Percentiles rank a stretch among this genome's conserved stretches.
Conservation (phyloP, 2,113 vertebrate genomes). For the Ammodytes marinus region DNA sequence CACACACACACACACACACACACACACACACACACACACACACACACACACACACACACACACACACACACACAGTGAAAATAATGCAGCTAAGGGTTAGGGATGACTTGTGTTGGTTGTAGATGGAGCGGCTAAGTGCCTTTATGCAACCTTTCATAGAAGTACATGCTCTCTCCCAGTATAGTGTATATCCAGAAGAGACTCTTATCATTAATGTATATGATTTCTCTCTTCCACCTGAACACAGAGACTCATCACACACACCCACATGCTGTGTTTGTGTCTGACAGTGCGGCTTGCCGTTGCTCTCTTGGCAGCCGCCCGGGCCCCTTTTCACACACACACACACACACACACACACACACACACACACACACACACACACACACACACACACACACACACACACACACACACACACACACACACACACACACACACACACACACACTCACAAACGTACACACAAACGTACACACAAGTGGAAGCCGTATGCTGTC, state of each 20-base stretch:
- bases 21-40: not conserved
- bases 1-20: constrained; percentile 11
- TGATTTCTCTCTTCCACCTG: constrained; percentile 19
- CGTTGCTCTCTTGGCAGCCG: constrained; percentile 51
- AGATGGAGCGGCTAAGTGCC: constrained; percentile 9
- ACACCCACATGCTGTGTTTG: constrained; percentile 40
- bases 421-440: too few species aligned
- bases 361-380: too few species aligned
- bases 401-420: too few species aligned
- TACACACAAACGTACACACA: constrained; percentile 12
- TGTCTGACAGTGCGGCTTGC: constrained; percentile 19
- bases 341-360: constrained; percentile 1
- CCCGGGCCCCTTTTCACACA: constrained; percentile 19
- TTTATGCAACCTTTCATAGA: constrained; percentile 18
- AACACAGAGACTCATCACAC: constrained; percentile 22
- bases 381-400: too few species aligned
- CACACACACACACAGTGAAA: not conserved
- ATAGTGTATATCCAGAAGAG: not conserved
- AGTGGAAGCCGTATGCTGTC: constrained; percentile 66
- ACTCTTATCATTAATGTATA: constrained; percentile 22
- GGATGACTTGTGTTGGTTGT: not conserved
- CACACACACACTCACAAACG: too few species aligned
- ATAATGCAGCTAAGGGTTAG: constrained; percentile 12
- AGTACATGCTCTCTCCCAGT: not conserved
- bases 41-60: constrained; percentile 13